A percentile compares a stretch with the other conserved stretches of the same genome.
These are phyloP conservation scores for Echinometra lucunter DNA, from an alignment of 53 echinoderm and acorn worm species.

Conservation along the genomic window DNA sequence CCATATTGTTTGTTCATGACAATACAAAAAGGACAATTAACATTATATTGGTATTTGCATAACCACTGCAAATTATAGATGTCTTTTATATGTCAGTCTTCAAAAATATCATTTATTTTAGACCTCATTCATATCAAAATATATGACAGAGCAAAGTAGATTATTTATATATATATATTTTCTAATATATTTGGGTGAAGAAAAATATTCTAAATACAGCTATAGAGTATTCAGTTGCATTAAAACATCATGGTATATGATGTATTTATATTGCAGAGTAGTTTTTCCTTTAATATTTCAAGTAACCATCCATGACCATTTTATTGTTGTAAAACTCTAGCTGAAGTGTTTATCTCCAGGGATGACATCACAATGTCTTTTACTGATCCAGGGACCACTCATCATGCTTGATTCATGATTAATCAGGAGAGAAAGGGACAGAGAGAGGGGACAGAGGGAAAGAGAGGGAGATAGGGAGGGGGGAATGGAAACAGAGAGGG, in stretches of 20 bases:
- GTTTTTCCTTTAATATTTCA: no score
- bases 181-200: background rate
- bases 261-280: background rate
- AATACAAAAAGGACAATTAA: background rate
- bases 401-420: background rate
- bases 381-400: background rate
- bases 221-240: constrained; percentile 36
- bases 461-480: background rate
- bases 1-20: background rate
- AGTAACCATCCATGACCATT: no score
- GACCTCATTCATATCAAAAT: constrained; percentile 60
- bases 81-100: constrained; percentile 21
- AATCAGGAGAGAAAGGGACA: background rate
- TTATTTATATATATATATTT: constrained; percentile 27
- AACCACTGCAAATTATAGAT: background rate
- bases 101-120: constrained; percentile 46
- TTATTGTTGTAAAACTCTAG: background rate
- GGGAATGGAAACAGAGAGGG: background rate
- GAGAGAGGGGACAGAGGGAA: background rate
- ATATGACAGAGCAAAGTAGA: constrained; percentile 32
- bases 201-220: constrained; percentile 48
- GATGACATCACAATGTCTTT: background rate
- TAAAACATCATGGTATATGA: background rate
- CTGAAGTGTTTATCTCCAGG: background rate
- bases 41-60: background rate